phyloP scores from a whole-genome alignment of 2,797 vertebrate genomes.

The Dendrocincla tyrannina region DNA sequence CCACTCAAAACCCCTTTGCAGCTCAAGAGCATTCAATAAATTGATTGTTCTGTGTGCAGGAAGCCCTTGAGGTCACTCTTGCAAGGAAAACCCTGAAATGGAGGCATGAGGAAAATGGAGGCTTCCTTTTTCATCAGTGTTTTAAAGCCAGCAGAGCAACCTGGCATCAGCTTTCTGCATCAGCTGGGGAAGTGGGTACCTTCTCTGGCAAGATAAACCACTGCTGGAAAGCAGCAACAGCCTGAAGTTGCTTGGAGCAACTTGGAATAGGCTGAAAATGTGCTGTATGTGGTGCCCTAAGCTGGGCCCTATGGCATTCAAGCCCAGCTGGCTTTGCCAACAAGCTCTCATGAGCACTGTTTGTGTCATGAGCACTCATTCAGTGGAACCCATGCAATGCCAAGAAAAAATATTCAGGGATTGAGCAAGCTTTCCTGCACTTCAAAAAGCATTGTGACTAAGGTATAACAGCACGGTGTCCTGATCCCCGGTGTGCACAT shows the following conservation, averaged over 20 bases:
- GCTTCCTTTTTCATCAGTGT: background rate
- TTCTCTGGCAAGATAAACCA: background rate
- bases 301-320: background rate
- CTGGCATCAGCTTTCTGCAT: background rate
- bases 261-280: background rate
- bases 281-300: fast-evolving
- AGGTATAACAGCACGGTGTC: background rate
- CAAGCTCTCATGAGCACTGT: background rate
- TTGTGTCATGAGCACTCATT: background rate
- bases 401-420: background rate
- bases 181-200: background rate
- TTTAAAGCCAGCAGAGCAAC: background rate
- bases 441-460: background rate
- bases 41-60: background rate
- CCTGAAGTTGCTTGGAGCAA: background rate
- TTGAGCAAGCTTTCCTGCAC: background rate
- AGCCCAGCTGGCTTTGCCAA: background rate
- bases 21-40: background rate
- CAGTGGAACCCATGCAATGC: background rate
- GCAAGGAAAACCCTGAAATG: background rate
- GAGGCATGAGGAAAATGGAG: background rate
- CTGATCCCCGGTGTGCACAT: background rate
- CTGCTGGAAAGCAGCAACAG: background rate
- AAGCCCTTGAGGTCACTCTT: background rate
- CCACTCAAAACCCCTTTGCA: background rate